Evolutionary conservation across 2,797 vertebrate genomes (phyloP).

Genomic region (Brachyalestes nurse): DNA sequence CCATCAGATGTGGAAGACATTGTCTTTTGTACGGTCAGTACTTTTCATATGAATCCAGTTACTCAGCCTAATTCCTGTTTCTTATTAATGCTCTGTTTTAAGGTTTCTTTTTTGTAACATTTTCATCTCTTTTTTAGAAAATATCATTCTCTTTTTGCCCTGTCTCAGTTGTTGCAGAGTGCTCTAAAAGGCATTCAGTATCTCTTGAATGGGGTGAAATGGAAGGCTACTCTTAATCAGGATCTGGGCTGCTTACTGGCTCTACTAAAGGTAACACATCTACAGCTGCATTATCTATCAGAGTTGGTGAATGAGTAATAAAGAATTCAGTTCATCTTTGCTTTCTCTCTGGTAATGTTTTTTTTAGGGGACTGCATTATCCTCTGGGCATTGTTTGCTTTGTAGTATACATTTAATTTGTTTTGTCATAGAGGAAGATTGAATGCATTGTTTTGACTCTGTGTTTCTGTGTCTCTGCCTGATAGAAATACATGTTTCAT

Average conservation of each 20-base stretch:
- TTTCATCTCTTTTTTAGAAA: background rate
- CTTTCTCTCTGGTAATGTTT: background rate
- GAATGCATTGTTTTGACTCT: background rate
- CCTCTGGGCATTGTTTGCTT: background rate
- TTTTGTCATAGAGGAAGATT: background rate
- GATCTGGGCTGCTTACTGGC: conserved; percentile 89
- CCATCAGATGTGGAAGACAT: conserved; percentile 85
- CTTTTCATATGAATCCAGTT: background rate
- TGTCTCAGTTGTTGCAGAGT: conserved; percentile 86
- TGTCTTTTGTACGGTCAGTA: conserved; percentile 86
- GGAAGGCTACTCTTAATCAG: conserved; percentile 85
- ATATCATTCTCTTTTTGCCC: conserved; percentile 4
- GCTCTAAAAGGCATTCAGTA: conserved; percentile 92
- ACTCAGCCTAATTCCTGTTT: background rate
- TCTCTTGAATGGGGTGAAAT: conserved; percentile 90
- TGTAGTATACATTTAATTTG: background rate
- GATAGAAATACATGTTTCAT: conserved; percentile 93
- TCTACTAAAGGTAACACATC: conserved; percentile 84
- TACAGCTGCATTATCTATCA: background rate
- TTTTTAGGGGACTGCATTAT: background rate
- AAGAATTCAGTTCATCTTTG: background rate
- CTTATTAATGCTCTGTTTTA: background rate
- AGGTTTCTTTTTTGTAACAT: background rate
- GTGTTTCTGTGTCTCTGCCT: conserved; percentile 20
- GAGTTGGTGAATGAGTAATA: background rate